Evolutionary conservation across 2,113 vertebrate genomes (phyloP), one percentile per base, ranked within the genome.

Genomic region (Cheirogaleus medius): DNA sequence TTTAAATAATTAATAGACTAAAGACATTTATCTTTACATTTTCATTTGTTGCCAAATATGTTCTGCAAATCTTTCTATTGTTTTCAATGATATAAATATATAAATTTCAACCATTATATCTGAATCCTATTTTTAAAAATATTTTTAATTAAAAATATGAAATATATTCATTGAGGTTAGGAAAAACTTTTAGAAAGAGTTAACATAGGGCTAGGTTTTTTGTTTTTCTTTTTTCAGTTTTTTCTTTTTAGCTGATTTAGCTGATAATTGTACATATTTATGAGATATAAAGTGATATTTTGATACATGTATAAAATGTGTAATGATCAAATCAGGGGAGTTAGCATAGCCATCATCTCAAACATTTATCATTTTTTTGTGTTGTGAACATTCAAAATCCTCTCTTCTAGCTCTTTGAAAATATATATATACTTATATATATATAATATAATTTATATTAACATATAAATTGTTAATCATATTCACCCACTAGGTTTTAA

Each of bases 91-190:
- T 34, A 74, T 37, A 52, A 90, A 47, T 7, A 68, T 71, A 42
- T 17, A 74, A 23, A 83, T 74, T 64, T 87, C 13, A 64, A 90
- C 7, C 8, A 91, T 47, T 15, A 23, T 73, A 68, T 60, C 32
- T 80, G 23, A 91, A 80, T n/a, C 18, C 42, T 68, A 7, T 74
- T 91, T 88, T 64, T 23, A 52, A 74, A 74, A 81, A 81, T 85
- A 90, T 42, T 84, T 63, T 87, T 54, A 86, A 63, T 94, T 82
- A 77, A 91, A 93, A 73, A 78, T 74, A 66, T 44, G 18, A 52
- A 93, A 78, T 20, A 64, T 47, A 87, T 44, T 8, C 10, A 42
- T 49, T 89, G 29, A 23, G 4, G 9, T 92, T 82, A 92, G 32
- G 5, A 92, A 90, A 69, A 9, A 14, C 73, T 81, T 88, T 63